phyloP scores from a whole-genome alignment of 2,113 vertebrate species.

The Oreochromis aureus region DNA sequence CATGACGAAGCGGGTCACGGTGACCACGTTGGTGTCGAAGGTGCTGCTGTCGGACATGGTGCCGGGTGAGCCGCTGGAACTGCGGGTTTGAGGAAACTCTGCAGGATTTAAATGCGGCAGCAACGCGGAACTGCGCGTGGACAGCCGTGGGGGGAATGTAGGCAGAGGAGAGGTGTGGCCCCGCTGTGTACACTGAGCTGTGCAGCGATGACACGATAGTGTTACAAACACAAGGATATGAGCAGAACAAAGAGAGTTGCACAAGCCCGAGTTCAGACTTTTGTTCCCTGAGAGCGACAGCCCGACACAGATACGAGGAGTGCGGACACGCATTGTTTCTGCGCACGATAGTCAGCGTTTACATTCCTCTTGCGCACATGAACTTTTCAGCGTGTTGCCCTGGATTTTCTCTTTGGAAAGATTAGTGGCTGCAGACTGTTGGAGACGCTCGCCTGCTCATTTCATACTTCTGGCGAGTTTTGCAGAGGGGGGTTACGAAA shows the following conservation, averaged over 20 bases:
- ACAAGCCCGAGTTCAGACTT: neutral
- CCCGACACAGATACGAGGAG: neutral
- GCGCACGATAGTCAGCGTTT: neutral
- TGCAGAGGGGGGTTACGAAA: neutral
- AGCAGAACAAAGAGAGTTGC: slow-evolving; percentile 13
- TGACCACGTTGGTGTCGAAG: slow-evolving; percentile 90
- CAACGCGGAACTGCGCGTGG: slow-evolving; percentile 39
- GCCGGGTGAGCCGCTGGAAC: neutral
- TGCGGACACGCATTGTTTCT: neutral
- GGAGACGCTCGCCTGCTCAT: neutral
- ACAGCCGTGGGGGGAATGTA: neutral
- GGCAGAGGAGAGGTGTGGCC: slow-evolving; percentile 25
- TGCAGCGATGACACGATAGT: neutral
- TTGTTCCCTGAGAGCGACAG: neutral
- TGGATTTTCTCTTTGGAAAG: neutral
- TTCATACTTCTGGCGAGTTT: neutral
- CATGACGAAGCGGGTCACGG: slow-evolving; percentile 90
- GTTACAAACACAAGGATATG: slow-evolving; percentile 6
- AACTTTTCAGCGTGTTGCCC: neutral
- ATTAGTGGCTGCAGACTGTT: neutral
- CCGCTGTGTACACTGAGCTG: neutral
- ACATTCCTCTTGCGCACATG: neutral
- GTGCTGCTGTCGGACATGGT: slow-evolving; percentile 79
- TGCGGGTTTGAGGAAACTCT: neutral
- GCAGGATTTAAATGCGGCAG: slow-evolving; percentile 26